Percentiles rank a stretch among this genome's conserved stretches.
These are phyloP conservation scores for Conistra vaccinii DNA, from an alignment of 2,888 invertebrate species.

Conservation along the genomic window DNA sequence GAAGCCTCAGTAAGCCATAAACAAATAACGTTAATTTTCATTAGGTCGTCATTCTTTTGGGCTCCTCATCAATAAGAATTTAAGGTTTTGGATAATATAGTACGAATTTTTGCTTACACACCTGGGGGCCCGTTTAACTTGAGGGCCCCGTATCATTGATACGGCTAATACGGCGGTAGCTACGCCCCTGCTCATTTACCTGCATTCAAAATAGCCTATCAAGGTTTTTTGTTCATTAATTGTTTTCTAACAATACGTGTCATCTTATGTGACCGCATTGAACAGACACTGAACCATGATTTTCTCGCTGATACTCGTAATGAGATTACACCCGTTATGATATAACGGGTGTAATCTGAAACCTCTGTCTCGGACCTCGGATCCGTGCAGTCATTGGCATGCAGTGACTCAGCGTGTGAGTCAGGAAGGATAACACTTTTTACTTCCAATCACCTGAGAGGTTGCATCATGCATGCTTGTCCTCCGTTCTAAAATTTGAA, in stretches of 20 bases:
- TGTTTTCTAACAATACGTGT: conserved; percentile 27
- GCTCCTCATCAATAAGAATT: too few species aligned
- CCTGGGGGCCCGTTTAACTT: too few species aligned
- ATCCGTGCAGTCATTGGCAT: conserved; percentile 63
- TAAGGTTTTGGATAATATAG: too few species aligned
- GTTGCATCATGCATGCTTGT: conserved; percentile 27
- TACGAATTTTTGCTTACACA: too few species aligned
- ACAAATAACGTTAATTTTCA: too few species aligned
- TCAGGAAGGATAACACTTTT: conserved; percentile 67
- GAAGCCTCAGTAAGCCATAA: too few species aligned
- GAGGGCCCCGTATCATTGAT: too few species aligned
- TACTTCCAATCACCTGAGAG: conserved; percentile 28
- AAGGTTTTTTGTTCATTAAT: conserved; percentile 15
- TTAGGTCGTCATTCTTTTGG: too few species aligned
- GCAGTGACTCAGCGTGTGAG: conserved; percentile 77
- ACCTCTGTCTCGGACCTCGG: conserved; percentile 35
- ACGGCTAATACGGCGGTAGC: too few species aligned
- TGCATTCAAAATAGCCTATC: conserved; percentile 3
- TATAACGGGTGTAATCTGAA: conserved; percentile 53
- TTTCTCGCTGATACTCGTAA: conserved; percentile 49
- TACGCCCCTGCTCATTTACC: conserved; percentile 23
- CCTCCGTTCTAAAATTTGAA: conserved; percentile 31
- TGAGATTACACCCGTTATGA: too few species aligned
- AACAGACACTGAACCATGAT: conserved; percentile 20
- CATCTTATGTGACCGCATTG: conserved; percentile 28